Base-by-base conservation (phyloP, 2,797 vertebrate species). In the Oceanodroma leucorhoa region DNA sequence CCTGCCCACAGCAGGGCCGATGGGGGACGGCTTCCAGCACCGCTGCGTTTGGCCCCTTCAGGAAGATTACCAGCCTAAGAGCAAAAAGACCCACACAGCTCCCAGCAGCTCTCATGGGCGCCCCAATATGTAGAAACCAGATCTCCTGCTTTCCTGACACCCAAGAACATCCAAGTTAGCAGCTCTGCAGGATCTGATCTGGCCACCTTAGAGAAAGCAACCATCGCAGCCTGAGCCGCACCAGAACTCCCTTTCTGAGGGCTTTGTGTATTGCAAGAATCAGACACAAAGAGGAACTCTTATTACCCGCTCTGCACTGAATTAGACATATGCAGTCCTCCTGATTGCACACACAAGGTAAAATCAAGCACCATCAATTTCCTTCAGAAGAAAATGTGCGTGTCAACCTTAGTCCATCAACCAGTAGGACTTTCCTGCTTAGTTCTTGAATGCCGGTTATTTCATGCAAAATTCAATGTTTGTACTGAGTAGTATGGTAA, bases 261-360 rank as follows among this genome's bases (percentile, higher is more conserved):
- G 64, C 83, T 94, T 46, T 73, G 67, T 27, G 46, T 9, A 14
- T 17, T 22, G 43, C 66, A 79, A 41, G 64, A 76, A n/a, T 34
- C 60, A 77, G 90, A 84, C 50, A 90, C 81, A 83, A 80, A 85
- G 88, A 88, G n/a, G 32, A 87, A 71, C 67, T 51, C 87, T 57
- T 69, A 27, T 32, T 54, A 65, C 69, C 94, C 75, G 77, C 79
- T 90, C 72, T 36, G 72, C 7, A 2, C 90, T 13, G 80, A 83
- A 7, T 81, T 75, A 89, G 50, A 34, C 41, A 71, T 9, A 41
- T 30, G 58, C 45, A 85, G 67, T 40, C 73, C 84, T 64, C 64
- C 43, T 81, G 86, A 93, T 57, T 93, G 86, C 88, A 92, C 62
- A 46, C 60, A 79, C 65, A 72, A 81, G 62, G 64, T 70, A 64